Percentiles rank a stretch among this genome's conserved stretches.
These are phyloP conservation scores for Habrosyne pyritoides DNA, from an alignment of 2,888 invertebrate genomes.

Conservation along the genomic window DNA sequence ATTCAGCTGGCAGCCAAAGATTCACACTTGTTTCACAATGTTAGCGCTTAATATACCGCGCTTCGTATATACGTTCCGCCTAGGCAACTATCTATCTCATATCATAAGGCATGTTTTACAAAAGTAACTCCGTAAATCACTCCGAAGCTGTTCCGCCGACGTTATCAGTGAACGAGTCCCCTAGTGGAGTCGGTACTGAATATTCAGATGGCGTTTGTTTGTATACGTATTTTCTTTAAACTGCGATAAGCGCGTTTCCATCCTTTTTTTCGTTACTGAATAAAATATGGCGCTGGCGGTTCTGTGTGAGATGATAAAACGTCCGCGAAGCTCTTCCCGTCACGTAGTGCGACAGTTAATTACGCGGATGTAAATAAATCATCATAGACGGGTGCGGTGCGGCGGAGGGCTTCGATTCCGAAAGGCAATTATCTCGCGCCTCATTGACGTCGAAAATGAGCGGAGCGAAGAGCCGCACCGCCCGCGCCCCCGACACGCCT, in stretches of 20 bases:
- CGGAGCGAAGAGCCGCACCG: conserved; percentile 50
- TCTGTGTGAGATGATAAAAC: conserved; percentile 73
- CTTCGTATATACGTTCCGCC: conserved; percentile 24
- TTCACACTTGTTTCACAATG: conserved; percentile 20
- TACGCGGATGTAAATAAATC: conserved; percentile 83
- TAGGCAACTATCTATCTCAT: conserved; percentile 40
- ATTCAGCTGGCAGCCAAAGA: conserved; percentile 44
- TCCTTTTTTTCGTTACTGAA: conserved; percentile 62
- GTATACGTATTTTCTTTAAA: conserved; percentile 74
- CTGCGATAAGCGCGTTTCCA: conserved; percentile 73
- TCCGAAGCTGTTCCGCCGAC: conserved; percentile 63
- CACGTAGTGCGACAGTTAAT: conserved; percentile 83
- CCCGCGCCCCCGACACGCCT: conserved; percentile 51
- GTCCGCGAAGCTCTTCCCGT: conserved; percentile 76
- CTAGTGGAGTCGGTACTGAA: conserved; percentile 62
- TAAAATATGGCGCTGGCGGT: conserved; percentile 73
- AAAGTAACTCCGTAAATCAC: conserved; percentile 71
- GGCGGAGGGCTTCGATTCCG: conserved; percentile 76
- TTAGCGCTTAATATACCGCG: conserved; percentile 33
- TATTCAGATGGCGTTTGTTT: conserved; percentile 78
- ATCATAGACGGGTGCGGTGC: conserved; percentile 78
- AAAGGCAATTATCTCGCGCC: conserved; percentile 81
- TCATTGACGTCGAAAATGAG: conserved; percentile 79
- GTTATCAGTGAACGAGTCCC: conserved; percentile 71
- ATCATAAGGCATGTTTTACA: conserved; percentile 51